Base-by-base conservation (phyloP, 2,113 vertebrate species). In the Albula goreensis region DNA sequence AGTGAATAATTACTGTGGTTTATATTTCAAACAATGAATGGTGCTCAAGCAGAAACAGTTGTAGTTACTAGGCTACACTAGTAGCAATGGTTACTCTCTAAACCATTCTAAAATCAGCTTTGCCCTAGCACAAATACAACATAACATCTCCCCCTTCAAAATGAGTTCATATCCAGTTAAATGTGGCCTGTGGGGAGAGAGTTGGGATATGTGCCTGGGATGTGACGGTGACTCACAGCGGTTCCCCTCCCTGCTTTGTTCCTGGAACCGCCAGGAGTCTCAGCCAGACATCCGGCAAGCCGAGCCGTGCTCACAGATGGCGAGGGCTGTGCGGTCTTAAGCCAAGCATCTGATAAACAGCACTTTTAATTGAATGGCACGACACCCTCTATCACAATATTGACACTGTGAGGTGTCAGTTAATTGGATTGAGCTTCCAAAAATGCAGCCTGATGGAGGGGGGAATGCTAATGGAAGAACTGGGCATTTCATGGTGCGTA, bases 371-470 rank as follows among this genome's bases (percentile, higher is more conserved):
- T 25, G n/a, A 74, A 74, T 74, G 70, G n/a, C 70, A 74, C 2
- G n/a, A 74, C 70, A 74, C n/a, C 70, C 70, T 74, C 70, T 31
- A 74, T 74, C 70, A 74, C n/a, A 74, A 74, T 74, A 74, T 74
- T 74, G 70, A 74, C 70, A 31, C 31, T 22, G 22, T 22, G n/a
- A 31, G n/a, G 70, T 74, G 70, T 74, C 70, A n/a, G 22, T 74
- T 74, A 74, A 74, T 22, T 31, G 70, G 70, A 74, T 22, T 31
- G 70, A 25, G 70, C 70, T 74, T 74, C 70, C 70, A 11, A 74
- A 41, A 41, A 41, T 41, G 70, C 70, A 2, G n/a, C 22, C 9
- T n/a, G 10, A 74, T 74, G 22, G n/a, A 31, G 8, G 10, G 70
- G n/a, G 0, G 70, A 74, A 31, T 8, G 70, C 70, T 74, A 74